A percentile compares a stretch with the other conserved stretches of the same genome.
Evolutionary conservation across 1,140 invertebrate species (phyloP).

Genomic region (Chrysoperla carnea): DNA sequence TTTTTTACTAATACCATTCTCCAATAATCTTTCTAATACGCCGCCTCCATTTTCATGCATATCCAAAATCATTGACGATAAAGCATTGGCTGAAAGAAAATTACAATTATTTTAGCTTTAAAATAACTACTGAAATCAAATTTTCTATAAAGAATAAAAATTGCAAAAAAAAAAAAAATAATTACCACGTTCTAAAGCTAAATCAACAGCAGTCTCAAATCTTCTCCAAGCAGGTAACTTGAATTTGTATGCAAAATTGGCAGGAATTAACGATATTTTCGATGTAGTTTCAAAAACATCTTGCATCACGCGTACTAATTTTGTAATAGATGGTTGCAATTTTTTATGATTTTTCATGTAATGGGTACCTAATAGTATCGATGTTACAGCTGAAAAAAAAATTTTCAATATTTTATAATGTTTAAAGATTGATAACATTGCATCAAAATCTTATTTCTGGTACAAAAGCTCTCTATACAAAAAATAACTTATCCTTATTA

Average conservation of each 20-base stretch:
- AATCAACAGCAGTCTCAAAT: slow-evolving; percentile 46
- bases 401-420: too few relatives aligned
- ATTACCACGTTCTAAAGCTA: slow-evolving; percentile 19
- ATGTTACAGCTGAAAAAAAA: slow-evolving; percentile 38
- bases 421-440: too few relatives aligned
- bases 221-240: slow-evolving; percentile 50
- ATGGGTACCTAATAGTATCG: slow-evolving; percentile 42
- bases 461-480: too few relatives aligned
- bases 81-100: slow-evolving; percentile 22
- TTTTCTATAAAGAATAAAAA: too few relatives aligned
- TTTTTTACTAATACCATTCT: slow-evolving; percentile 34
- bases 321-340: slow-evolving; percentile 24
- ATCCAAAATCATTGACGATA: slow-evolving; percentile 23
- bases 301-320: slow-evolving; percentile 44
- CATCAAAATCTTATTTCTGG: too few relatives aligned
- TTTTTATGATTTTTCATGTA: slow-evolving; percentile 11
- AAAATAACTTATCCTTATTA: too few relatives aligned
- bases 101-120: too few relatives aligned
- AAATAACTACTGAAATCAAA: too few relatives aligned
- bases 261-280: slow-evolving; percentile 45
- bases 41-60: slow-evolving; percentile 24
- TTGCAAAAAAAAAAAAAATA: too few relatives aligned
- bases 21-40: slow-evolving; percentile 37
- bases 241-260: slow-evolving; percentile 38
- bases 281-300: slow-evolving; percentile 56